Evolutionary conservation across 2,888 invertebrate genomes (phyloP), one percentile per base, ranked within the genome.

Genomic region (Ormyrus pomaceus): DNA sequence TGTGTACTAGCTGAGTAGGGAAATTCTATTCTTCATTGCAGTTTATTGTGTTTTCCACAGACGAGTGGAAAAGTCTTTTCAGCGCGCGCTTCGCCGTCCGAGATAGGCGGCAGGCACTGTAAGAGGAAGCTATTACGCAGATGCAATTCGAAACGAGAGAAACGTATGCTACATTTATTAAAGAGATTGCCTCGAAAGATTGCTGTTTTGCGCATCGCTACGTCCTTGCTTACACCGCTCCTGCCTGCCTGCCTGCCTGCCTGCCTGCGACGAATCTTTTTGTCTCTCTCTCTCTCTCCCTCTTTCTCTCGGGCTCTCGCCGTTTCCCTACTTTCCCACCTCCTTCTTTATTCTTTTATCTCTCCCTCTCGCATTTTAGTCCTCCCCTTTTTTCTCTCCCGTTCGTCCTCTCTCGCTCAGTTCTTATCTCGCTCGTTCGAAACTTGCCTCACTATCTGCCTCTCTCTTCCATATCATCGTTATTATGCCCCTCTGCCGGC

Each of bases 141-240:
- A 78, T 81, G 81, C 81, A 87, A 87, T 87, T 87, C 86, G 84
- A 86, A 86, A 86, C 48, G 86, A 84, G 85, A 86, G 85, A 85
- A 83, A 87, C 86, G 86, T 86, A 88, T 87, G 88, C 86, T 87
- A 87, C 87, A 87, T 88, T 88, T 89, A 88, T 89, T 87, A 88
- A 87, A 89, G 87, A 88, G 87, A 89, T 89, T 89, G 87, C 87
- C 86, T 87, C 86, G 86, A 87, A 89, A 89, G 89, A 89, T 89
- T 89, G 89, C 87, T 88, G 88, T 88, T 89, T 88, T 87, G 86
- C 87, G 87, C 88, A 86, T 86, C 86, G 87, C 87, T 88, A 85
- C 83, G 84, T 87, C 84, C 83, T 84, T 82, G 80, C 85, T 84
- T 83, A 72, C 82, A 81, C 75, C 84, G 64, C 80, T 77, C 80